A percentile compares a stretch with the other conserved stretches of the same genome.
Conservation (phyloP, 2,888 invertebrate genomes). For the Ophioninae sp. region DNA sequence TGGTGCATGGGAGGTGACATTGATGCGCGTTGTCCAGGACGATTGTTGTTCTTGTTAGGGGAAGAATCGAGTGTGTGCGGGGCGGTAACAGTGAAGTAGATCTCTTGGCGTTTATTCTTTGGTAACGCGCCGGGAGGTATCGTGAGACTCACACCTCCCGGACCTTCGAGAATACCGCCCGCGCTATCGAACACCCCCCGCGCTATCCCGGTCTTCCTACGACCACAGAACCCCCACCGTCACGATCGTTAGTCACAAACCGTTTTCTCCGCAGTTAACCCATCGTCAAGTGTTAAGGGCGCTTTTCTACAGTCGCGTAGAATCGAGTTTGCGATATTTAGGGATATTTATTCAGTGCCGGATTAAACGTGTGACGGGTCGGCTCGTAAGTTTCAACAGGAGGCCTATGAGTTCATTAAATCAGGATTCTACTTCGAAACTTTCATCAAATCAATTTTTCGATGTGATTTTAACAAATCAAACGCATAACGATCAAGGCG, state of each 20-base stretch:
- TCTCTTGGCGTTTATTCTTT: slow-evolving; percentile 91
- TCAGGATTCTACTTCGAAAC: too few relatives aligned
- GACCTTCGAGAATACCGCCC: slow-evolving; percentile 91
- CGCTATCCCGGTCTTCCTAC: slow-evolving; percentile 77
- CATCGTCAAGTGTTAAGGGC: background rate
- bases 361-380: too few relatives aligned
- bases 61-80: slow-evolving; percentile 90
- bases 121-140: slow-evolving; percentile 95
- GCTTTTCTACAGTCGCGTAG: background rate
- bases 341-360: background rate
- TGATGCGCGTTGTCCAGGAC: slow-evolving; percentile 74
- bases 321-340: background rate
- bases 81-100: slow-evolving; percentile 95
- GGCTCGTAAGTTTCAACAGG: too few relatives aligned
- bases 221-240: slow-evolving; percentile 68
- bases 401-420: too few relatives aligned
- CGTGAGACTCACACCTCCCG: slow-evolving; percentile 94
- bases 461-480: too few relatives aligned
- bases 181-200: slow-evolving; percentile 86
- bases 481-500: too few relatives aligned
- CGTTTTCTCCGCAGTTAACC: slow-evolving; percentile 1
- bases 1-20: slow-evolving; percentile 77
- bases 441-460: too few relatives aligned
- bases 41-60: slow-evolving; percentile 77
- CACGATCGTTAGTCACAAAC: slow-evolving; percentile 66